Percentiles rank a stretch among this genome's conserved stretches.
These are phyloP conservation scores for Drepana arcuata DNA, from an alignment of 1,140 invertebrate species.

Conservation along the genomic window DNA sequence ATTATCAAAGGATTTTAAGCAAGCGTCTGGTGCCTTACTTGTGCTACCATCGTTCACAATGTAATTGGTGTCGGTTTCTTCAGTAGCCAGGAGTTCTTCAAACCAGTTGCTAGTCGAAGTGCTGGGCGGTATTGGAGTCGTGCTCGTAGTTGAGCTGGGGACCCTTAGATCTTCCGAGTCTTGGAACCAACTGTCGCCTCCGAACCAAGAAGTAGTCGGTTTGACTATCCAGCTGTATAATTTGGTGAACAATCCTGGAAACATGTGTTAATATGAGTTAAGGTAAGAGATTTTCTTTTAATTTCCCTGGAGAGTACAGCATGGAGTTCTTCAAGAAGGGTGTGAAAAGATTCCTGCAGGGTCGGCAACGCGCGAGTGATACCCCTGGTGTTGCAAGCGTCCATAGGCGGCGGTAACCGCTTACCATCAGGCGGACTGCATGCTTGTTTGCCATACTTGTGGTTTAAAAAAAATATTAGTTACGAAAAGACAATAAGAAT, in stretches of 20 bases:
- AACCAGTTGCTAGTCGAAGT: conserved; percentile 50
- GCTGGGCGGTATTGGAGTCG: conserved; percentile 28
- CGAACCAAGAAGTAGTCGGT: conserved; percentile 36
- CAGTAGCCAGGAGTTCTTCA: conserved; percentile 42
- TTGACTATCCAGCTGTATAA: conserved; percentile 45
- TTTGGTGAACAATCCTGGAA: conserved; percentile 38
- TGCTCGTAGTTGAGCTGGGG: conserved; percentile 11
- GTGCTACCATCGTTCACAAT: conserved; percentile 11
- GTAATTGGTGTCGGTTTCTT: conserved; percentile 45
- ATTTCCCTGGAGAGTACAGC: too few species aligned
- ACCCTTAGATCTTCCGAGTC: conserved; percentile 22
- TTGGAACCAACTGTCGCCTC: conserved; percentile 32
- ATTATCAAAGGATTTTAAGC: too few species aligned
- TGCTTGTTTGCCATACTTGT: too few species aligned
- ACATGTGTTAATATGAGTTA: neutral
- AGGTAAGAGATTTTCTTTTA: neutral
- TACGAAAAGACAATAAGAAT: too few species aligned
- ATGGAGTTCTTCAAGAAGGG: too few species aligned
- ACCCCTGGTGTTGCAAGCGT: too few species aligned
- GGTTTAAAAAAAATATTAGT: too few species aligned
- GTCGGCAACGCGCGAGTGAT: too few species aligned
- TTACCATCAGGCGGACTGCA: too few species aligned
- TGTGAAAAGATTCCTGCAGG: too few species aligned
- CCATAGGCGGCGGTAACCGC: too few species aligned
- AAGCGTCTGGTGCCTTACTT: too few species aligned